These are phyloP conservation scores for Meiosimyza decipiens DNA, from an alignment of 2,888 invertebrate genomes.

Conservation along the genomic window DNA sequence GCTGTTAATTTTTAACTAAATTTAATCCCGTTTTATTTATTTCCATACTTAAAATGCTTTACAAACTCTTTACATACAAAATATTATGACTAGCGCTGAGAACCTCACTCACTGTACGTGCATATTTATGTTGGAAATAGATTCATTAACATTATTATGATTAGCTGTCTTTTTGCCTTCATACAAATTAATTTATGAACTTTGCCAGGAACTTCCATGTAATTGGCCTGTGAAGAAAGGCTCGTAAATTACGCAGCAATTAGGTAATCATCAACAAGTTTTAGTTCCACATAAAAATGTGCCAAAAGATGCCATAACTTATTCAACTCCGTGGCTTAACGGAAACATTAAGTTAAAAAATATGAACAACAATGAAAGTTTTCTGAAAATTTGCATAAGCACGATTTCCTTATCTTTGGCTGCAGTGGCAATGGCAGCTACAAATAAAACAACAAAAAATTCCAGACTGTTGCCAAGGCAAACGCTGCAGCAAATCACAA, in stretches of 20 bases:
- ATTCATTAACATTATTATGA: too few relatives aligned
- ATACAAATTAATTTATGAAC: conserved; percentile 10
- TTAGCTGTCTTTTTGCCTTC: neutral
- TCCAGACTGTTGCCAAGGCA: too few relatives aligned
- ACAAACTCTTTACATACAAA: too few relatives aligned
- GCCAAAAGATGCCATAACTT: conserved; percentile 16
- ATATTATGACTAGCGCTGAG: too few relatives aligned
- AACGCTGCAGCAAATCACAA: too few relatives aligned
- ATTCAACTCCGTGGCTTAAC: neutral
- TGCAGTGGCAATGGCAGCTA: too few relatives aligned
- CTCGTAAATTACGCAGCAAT: conserved; percentile 30
- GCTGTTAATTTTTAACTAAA: too few relatives aligned
- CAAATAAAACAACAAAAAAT: too few relatives aligned
- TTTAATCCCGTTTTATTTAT: too few relatives aligned
- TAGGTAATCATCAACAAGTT: conserved; percentile 32
- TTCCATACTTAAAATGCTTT: too few relatives aligned
- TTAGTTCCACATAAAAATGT: conserved; percentile 2
- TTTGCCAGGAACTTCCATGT: conserved; percentile 15
- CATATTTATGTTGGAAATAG: too few relatives aligned
- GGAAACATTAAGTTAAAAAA: conserved; percentile 12
- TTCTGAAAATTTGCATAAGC: conserved; percentile 32
- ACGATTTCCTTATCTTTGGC: conserved; percentile 26
- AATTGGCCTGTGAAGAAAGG: conserved; percentile 10
- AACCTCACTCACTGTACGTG: too few relatives aligned
- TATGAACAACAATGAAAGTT: conserved; percentile 18